A percentile compares a stretch with the other conserved stretches of the same genome.
These are phyloP conservation scores for Ameiurus melas DNA, from an alignment of 2,113 vertebrate genomes.

Conservation along the genomic window DNA sequence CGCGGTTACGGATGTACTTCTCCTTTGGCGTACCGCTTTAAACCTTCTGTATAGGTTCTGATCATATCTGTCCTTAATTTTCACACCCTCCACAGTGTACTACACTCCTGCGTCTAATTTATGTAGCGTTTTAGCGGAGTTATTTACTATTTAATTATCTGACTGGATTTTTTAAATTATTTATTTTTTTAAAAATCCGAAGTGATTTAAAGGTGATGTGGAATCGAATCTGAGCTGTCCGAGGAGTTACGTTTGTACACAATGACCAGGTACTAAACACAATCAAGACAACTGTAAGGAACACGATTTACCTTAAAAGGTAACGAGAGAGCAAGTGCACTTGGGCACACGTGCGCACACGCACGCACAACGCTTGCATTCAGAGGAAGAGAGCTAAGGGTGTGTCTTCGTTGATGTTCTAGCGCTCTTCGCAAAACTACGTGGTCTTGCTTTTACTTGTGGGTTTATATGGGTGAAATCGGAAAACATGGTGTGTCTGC, in stretches of 20 bases:
- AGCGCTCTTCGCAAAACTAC: neutral
- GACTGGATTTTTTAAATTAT: neutral
- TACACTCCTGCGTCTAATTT: neutral
- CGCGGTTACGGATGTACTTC: no score
- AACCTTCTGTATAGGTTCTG: neutral
- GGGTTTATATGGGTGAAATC: neutral
- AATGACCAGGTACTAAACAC: neutral
- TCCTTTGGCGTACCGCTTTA: no score
- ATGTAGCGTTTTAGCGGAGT: neutral
- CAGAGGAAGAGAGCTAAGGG: neutral
- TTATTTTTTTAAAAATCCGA: neutral
- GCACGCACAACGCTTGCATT: neutral
- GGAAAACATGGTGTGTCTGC: neutral
- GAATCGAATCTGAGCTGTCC: neutral
- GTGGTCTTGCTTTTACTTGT: neutral
- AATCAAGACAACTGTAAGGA: neutral
- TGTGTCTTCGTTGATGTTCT: neutral
- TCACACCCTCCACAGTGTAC: neutral
- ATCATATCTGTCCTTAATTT: neutral
- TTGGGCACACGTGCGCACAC: neutral
- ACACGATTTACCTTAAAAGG: conserved; percentile 12
- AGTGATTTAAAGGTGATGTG: neutral
- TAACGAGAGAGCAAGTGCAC: neutral
- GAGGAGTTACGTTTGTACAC: neutral
- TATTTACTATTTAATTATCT: neutral